Percentiles rank a stretch among this genome's conserved stretches.
Conservation (phyloP, 2,888 invertebrate species). For the Boloria selene region DNA sequence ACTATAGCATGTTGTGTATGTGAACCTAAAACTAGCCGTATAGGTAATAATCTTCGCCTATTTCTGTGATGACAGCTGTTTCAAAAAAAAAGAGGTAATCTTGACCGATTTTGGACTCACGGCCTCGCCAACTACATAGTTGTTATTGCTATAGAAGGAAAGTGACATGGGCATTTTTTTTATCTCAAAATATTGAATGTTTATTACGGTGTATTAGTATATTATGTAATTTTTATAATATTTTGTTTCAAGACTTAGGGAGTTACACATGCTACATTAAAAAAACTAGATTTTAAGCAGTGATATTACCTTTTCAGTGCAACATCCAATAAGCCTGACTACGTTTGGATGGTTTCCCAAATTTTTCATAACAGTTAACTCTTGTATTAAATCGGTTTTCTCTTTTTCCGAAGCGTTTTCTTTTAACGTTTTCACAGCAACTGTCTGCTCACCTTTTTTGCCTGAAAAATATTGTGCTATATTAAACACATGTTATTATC, state of each 20-base stretch:
- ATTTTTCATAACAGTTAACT: constrained; percentile 95
- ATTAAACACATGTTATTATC: too few species aligned
- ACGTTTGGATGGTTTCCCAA: constrained; percentile 95
- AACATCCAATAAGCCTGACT: constrained; percentile 93
- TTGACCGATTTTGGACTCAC: too few species aligned
- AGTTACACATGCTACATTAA: not conserved
- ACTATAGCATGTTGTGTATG: too few species aligned
- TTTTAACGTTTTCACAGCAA: constrained; percentile 97
- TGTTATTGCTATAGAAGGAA: too few species aligned
- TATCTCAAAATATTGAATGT: too few species aligned
- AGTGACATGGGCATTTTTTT: too few species aligned
- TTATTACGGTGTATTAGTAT: not conserved
- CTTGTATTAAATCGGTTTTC: constrained; percentile 92
- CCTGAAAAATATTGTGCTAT: constrained; percentile 61
- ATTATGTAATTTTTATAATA: not conserved
- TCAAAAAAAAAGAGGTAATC: too few species aligned
- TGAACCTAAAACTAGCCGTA: too few species aligned
- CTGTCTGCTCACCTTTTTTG: constrained; percentile 88
- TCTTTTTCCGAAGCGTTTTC: constrained; percentile 95
- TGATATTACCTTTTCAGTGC: constrained; percentile 86
- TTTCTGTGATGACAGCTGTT: too few species aligned
- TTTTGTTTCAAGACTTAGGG: too few species aligned
- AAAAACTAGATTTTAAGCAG: not conserved
- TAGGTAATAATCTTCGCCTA: too few species aligned
- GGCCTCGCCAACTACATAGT: too few species aligned